phyloP scores from a whole-genome alignment of 2,888 invertebrate species.

The Dasypolia templi region DNA sequence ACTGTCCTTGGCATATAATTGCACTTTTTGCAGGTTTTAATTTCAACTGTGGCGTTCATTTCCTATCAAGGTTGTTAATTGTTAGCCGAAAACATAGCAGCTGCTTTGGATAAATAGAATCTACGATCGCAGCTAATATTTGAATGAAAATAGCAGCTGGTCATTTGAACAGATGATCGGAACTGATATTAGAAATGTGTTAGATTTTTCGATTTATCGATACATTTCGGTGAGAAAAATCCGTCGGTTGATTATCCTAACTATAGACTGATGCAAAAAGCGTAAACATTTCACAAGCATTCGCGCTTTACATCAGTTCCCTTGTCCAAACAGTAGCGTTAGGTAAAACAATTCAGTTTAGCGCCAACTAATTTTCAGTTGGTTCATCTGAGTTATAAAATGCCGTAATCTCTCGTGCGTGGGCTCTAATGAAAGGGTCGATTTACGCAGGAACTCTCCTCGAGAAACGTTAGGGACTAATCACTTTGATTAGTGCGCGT shows the following conservation, averaged over 20 bases:
- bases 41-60: constrained; percentile 57
- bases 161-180: constrained; percentile 45
- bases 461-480: constrained; percentile 51
- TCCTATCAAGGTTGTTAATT: constrained; percentile 53
- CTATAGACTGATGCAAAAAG: constrained; percentile 67
- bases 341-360: constrained; percentile 72
- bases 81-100: constrained; percentile 49
- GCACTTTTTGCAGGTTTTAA: constrained; percentile 57
- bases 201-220: constrained; percentile 53
- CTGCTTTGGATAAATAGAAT: constrained; percentile 43
- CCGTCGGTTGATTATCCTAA: constrained; percentile 63
- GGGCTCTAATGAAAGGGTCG: constrained; percentile 65
- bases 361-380: constrained; percentile 70
- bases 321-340: constrained; percentile 78
- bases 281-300: constrained; percentile 80
- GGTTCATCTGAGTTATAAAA: constrained; percentile 68
- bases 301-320: constrained; percentile 75
- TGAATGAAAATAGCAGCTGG: constrained; percentile 42
- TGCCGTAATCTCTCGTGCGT: constrained; percentile 64
- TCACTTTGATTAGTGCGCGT: constrained; percentile 63
- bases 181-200: constrained; percentile 22
- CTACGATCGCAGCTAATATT: constrained; percentile 42
- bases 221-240: constrained; percentile 53
- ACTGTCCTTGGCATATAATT: constrained; percentile 58
- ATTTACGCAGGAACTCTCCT: constrained; percentile 59